Base-by-base conservation (phyloP, 1,140 invertebrate genomes). In the Brachionus rubens region DNA sequence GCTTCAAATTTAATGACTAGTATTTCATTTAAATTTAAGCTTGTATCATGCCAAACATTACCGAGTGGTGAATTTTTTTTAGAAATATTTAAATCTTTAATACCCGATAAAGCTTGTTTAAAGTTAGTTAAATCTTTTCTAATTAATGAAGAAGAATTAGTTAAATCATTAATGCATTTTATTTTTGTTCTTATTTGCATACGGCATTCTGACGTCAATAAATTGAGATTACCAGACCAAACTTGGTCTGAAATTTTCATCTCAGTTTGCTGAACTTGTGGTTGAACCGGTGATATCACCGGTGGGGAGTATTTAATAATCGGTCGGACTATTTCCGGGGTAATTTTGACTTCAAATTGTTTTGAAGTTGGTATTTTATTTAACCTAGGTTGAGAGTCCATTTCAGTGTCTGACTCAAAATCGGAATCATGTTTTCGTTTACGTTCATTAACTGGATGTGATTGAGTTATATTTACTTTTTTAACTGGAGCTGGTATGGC, bases 361-460 rank as follows among this genome's bases (percentile, higher is more conserved):
- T 36, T 46, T 3, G 33, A 10, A 43, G 9, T 41, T 10, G 40
- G 33, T 10, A 65, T 65, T 24, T 43, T 43, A 36, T 3, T 65
- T 19, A 21, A n/a, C 16, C 43, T 43, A 9, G 19, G 36, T 21
- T 21, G 16, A 2, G 33, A 21, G 19, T 43, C 19, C 2, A 43
- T 7, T 43, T 65, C 59, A 14, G 36, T 9, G 14, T 65, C 59
- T 10, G 59, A 65, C 19, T 65, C 59, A 24, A 65, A 65, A 26
- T 65, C 59, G 1, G 59, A 43, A 24, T 65, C 59, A n/a, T 65
- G 59, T 26, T 65, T 65, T 65, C 59, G n/a, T 43, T 65, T 65
- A 43, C 30, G 19, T 2, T 41, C 21, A 12, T 28, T 65, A 6
- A 59, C 3, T 1, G 43, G 43, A 7, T 5, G 9, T 46, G 43